Evolutionary conservation across 2,797 vertebrate species (phyloP), one percentile per base, ranked within the genome.

Genomic region (Natrix natrix): DNA sequence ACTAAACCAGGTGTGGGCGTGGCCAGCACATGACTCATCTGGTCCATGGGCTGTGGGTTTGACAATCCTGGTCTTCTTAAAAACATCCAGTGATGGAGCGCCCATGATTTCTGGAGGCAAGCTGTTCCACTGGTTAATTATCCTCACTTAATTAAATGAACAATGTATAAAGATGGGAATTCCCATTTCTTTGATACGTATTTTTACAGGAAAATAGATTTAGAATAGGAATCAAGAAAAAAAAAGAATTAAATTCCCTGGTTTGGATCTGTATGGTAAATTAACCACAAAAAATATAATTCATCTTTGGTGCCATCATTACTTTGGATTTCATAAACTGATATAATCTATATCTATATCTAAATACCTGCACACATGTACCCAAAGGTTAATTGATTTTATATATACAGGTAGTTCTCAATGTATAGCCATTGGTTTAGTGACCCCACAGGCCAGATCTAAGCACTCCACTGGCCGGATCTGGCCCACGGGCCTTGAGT

Each of bases 31-130:
- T 57, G 57, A 17, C 14, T 0, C 57, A 57, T 57, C 57, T 16
- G 17, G 16, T 5, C 17, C 1, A 1, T 5, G 4, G 57, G 17
- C 57, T 0, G 0, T 4, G 14, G 17, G 14, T 57, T 57, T 57
- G 56, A 57, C 56, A 57, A 16, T 14, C 56, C 56, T 57, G 57
- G 57, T 57, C 16, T 20, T 20, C 60, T 61, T 26, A 61, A 61
- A 61, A 61, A 26, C 60, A 61, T 63, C 26, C 60, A 63, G 24
- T 61, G 60, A 61, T 61, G 24, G 24, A 61, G 60, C 20, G 6
- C 60, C 60, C 60, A 26, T 26, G 10, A 63, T 63, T 63, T 63
- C 24, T 63, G 24, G 60, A 28, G 10, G 26, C 24, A 63, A 63
- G 60, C 24, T 63, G 60, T 63, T 12, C 60, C 60, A 63, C 10